Evolutionary conservation across 2,888 invertebrate genomes (phyloP).

Genomic region (Choristoneura rosaceana): DNA sequence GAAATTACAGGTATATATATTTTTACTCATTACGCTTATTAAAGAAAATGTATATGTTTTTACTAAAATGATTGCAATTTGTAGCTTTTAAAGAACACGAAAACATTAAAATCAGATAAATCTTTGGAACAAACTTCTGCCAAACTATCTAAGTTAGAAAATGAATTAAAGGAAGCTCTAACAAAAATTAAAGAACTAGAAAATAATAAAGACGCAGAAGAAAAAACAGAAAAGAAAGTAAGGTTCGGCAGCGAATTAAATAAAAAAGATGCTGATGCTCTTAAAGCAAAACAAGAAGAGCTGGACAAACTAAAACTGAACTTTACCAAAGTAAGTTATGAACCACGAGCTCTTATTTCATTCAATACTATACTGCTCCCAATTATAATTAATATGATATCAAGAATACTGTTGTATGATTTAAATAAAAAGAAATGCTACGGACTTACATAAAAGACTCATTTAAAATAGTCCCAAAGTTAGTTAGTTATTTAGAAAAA

Average conservation of each 20-base stretch:
- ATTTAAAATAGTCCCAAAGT: no score
- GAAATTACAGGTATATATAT: conserved; percentile 82
- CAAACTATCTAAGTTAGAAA: conserved; percentile 87
- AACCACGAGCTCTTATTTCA: background rate
- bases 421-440: no score
- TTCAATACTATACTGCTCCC: no score
- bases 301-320: conserved; percentile 84
- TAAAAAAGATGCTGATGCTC: conserved; percentile 74
- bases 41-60: background rate
- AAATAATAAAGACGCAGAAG: conserved; percentile 71
- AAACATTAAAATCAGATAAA: conserved; percentile 83
- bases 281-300: conserved; percentile 81
- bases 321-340: conserved; percentile 69
- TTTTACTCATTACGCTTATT: background rate
- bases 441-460: no score
- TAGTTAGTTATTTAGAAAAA: no score
- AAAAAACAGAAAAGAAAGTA: conserved; percentile 83
- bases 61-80: conserved; percentile 46
- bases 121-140: conserved; percentile 85
- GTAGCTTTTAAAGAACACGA: conserved; percentile 83
- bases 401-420: no score
- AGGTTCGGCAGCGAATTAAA: conserved; percentile 72
- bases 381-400: no score
- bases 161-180: conserved; percentile 86
- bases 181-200: conserved; percentile 85